Conservation (phyloP, 2,113 vertebrate species). For the Microtus richardsoni region DNA sequence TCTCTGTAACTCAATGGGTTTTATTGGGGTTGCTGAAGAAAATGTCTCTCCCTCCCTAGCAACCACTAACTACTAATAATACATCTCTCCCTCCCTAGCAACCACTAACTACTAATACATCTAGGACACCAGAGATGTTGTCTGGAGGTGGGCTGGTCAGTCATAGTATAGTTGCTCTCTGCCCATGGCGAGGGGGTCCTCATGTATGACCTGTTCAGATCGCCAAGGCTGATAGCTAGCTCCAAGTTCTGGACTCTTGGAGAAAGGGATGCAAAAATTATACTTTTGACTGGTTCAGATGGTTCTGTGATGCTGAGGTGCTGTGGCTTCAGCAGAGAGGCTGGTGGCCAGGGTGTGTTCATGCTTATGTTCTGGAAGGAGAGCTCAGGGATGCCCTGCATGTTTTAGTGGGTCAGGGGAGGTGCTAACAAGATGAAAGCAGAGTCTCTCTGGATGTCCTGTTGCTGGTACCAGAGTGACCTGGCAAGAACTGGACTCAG, state of each 20-base stretch:
- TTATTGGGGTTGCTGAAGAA: neutral
- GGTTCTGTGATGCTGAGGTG: neutral
- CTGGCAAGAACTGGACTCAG: accelerated
- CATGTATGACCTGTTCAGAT: neutral
- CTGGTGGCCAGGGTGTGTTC: neutral
- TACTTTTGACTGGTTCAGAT: neutral
- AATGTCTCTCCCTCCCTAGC: neutral
- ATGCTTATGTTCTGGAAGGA: neutral
- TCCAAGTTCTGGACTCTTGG: neutral
- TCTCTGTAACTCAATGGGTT: neutral
- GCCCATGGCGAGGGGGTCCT: neutral
- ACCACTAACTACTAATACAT: neutral
- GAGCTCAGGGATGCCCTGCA: no score
- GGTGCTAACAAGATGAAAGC: neutral
- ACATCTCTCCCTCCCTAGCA: neutral
- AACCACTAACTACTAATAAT: neutral
- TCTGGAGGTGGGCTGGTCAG: neutral
- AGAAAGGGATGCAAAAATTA: neutral
- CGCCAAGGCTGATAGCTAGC: neutral
- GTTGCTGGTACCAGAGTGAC: neutral
- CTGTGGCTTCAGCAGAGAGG: neutral
- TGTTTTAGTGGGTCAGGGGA: neutral
- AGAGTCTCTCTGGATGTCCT: neutral
- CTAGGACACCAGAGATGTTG: neutral
- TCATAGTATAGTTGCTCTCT: no score